Evolutionary conservation across 2,888 invertebrate genomes (phyloP).

Genomic region (Zootermopsis nevadensis): DNA sequence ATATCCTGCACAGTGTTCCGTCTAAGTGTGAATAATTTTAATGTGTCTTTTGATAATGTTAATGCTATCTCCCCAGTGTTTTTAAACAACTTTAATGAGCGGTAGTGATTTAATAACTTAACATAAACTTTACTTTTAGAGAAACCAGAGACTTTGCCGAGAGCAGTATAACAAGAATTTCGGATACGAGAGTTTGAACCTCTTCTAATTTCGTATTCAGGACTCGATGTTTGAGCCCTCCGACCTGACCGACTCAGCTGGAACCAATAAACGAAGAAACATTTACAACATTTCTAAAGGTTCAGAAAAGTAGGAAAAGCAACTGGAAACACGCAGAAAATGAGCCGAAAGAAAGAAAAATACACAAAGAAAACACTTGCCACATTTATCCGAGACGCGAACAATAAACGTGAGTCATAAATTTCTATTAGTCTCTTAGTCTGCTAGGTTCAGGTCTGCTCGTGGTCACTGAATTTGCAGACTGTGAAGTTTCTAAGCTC

Average conservation of each 20-base stretch:
- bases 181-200: background rate
- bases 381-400: conserved; percentile 27
- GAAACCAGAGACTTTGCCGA: background rate
- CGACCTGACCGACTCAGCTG: conserved; percentile 13
- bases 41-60: too few relatives aligned
- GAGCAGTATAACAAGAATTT: background rate
- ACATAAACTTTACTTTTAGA: too few relatives aligned
- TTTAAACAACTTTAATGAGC: too few relatives aligned
- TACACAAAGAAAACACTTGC: conserved; percentile 26
- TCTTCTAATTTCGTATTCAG: conserved; percentile 38
- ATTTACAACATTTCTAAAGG: conserved; percentile 36
- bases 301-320: background rate
- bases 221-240: conserved; percentile 27
- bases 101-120: too few relatives aligned
- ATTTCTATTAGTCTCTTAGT: conserved; percentile 36
- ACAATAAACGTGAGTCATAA: conserved; percentile 37
- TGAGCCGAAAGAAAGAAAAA: background rate
- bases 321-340: conserved; percentile 14
- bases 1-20: too few relatives aligned
- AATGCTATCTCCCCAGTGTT: too few relatives aligned
- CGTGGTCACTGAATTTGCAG: conserved; percentile 26
- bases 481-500: background rate
- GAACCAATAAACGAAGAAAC: conserved; percentile 47
- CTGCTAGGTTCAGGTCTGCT: background rate
- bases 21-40: too few relatives aligned